A percentile compares a stretch with the other conserved stretches of the same genome.
phyloP scores from a whole-genome alignment of 1,140 invertebrate genomes.

The Aphelinus atriplicis region DNA sequence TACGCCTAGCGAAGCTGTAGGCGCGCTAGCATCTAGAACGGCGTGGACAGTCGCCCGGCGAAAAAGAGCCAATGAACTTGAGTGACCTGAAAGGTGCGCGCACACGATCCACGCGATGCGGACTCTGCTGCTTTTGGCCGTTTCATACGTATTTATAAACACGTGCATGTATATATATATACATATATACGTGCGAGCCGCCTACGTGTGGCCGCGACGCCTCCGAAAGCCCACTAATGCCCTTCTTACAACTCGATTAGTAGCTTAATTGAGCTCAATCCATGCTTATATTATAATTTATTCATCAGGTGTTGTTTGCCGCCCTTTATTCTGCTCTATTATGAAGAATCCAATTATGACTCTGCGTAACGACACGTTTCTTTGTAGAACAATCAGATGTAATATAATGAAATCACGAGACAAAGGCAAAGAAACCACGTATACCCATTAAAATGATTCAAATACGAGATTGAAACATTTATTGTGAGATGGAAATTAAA shows the following conservation, averaged over 20 bases:
- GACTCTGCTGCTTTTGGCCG: slow-evolving; percentile 22
- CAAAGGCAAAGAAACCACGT: too few relatives aligned
- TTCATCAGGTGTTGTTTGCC: too few relatives aligned
- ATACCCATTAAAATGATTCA: too few relatives aligned
- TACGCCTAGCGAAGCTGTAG: not conserved
- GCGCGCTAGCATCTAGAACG: slow-evolving; percentile 13
- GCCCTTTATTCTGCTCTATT: too few relatives aligned
- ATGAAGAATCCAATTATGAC: too few relatives aligned
- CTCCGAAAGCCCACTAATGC: not conserved
- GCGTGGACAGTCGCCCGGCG: slow-evolving; percentile 40
- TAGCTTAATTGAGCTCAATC: not conserved
- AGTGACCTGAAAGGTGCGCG: slow-evolving; percentile 54
- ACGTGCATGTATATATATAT: not conserved
- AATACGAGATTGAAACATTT: too few relatives aligned
- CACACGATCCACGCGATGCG: slow-evolving; percentile 32
- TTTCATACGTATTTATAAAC: too few relatives aligned
- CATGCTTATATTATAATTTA: too few relatives aligned
- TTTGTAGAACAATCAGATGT: too few relatives aligned
- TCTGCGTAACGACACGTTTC: too few relatives aligned
- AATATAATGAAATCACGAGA: too few relatives aligned
- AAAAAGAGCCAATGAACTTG: slow-evolving; percentile 62
- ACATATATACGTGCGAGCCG: slow-evolving; percentile 32
- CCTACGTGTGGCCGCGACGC: slow-evolving; percentile 47
- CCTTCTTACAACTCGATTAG: slow-evolving; percentile 3
- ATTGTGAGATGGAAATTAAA: too few relatives aligned